A percentile compares a stretch with the other conserved stretches of the same genome.
These are phyloP conservation scores for Macroramphosus scolopax DNA, from an alignment of 2,797 vertebrate genomes.

Conservation along the genomic window DNA sequence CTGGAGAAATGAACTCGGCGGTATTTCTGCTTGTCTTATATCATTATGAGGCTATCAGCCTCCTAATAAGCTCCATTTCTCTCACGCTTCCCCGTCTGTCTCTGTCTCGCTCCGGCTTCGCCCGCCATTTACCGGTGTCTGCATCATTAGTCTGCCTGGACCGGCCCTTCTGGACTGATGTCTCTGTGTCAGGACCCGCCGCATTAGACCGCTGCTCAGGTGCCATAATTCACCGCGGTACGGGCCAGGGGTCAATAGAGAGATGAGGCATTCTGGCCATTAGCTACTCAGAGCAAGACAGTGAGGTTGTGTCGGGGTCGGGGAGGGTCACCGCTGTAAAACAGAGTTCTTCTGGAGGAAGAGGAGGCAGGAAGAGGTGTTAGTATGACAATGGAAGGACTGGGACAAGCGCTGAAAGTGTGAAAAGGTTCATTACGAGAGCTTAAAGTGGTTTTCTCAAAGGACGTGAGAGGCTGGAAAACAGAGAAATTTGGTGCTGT, in stretches of 20 bases:
- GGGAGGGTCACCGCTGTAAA: constrained; percentile 58
- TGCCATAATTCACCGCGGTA: constrained; percentile 73
- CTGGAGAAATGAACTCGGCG: constrained; percentile 64
- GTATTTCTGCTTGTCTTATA: constrained; percentile 57
- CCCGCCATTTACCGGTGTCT: constrained; percentile 71
- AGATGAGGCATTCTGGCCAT: constrained; percentile 67
- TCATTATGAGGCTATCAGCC: constrained; percentile 67
- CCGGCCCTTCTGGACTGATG: constrained; percentile 63
- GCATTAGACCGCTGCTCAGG: constrained; percentile 65
- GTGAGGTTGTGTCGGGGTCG: constrained; percentile 64
- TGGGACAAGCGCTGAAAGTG: constrained; percentile 41
- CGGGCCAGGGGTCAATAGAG: constrained; percentile 70
- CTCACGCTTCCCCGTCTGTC: constrained; percentile 19
- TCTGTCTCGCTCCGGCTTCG: constrained; percentile 48
- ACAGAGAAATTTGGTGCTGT: constrained; percentile 3
- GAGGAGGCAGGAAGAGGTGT: constrained; percentile 14
- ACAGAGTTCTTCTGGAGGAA: constrained; percentile 26
- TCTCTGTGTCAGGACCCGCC: constrained; percentile 64
- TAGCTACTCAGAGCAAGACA: constrained; percentile 67
- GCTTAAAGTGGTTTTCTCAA: constrained; percentile 20
- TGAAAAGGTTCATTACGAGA: constrained; percentile 40
- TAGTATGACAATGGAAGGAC: constrained; percentile 62
- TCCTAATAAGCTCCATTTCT: constrained; percentile 57
- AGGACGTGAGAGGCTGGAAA: constrained; percentile 11
- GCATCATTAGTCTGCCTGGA: constrained; percentile 68